These are phyloP conservation scores for Cataglyphis albicans DNA, from an alignment of 2,888 invertebrate genomes.

Conservation along the genomic window DNA sequence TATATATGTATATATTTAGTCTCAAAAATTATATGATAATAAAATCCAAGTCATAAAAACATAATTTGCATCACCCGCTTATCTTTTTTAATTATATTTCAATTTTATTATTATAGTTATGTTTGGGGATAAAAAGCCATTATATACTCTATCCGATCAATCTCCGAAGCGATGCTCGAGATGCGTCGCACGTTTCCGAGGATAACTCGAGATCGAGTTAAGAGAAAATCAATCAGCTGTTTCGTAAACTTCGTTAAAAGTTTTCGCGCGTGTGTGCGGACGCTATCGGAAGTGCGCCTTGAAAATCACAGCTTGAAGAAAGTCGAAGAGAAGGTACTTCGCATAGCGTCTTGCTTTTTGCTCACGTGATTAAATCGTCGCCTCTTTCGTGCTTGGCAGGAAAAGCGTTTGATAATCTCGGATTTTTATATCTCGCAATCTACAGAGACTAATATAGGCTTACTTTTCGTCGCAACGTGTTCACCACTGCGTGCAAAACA, in stretches of 20 bases:
- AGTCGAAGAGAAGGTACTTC: slow-evolving; percentile 14
- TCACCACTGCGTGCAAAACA: slow-evolving; percentile 54
- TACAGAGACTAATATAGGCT: slow-evolving; percentile 13
- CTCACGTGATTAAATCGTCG: slow-evolving; percentile 48
- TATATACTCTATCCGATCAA: slow-evolving; percentile 36
- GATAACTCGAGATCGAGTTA: slow-evolving; percentile 77
- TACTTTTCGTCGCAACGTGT: slow-evolving; percentile 27
- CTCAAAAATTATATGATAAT: not conserved
- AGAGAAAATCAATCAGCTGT: slow-evolving; percentile 83
- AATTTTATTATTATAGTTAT: slow-evolving; percentile 19
- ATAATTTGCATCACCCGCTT: not conserved
- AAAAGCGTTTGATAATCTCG: slow-evolving; percentile 32
- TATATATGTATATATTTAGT: not conserved
- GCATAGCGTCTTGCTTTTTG: slow-evolving; percentile 20
- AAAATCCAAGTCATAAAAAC: not conserved
- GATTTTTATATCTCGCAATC: slow-evolving; percentile 51
- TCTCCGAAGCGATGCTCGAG: slow-evolving; percentile 53
- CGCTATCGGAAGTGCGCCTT: not conserved
- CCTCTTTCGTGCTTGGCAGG: slow-evolving; percentile 41
- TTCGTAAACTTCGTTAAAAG: slow-evolving; percentile 80
- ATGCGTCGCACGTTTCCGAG: slow-evolving; percentile 60
- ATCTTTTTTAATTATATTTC: not conserved
- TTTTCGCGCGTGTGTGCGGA: slow-evolving; percentile 63
- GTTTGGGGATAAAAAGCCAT: not conserved
- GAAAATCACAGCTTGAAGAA: slow-evolving; percentile 22